These are phyloP conservation scores for Heliconius congener DNA, from an alignment of 1,140 invertebrate genomes.

Conservation along the genomic window DNA sequence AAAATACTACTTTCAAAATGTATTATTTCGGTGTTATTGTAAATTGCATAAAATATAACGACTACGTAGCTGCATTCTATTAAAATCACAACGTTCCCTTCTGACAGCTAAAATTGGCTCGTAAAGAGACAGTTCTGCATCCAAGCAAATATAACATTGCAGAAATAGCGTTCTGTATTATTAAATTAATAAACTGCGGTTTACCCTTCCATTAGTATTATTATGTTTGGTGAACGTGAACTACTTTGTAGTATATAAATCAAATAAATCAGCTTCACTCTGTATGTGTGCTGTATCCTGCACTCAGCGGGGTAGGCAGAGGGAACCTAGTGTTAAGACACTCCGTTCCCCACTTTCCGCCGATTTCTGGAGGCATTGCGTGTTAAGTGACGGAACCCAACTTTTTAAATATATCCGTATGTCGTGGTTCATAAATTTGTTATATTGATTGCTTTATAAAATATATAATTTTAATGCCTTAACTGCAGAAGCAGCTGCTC, in stretches of 20 bases:
- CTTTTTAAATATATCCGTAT: background rate
- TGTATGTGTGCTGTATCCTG: too few relatives aligned
- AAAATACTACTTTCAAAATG: too few relatives aligned
- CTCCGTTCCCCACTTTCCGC: too few relatives aligned
- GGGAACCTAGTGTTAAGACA: too few relatives aligned
- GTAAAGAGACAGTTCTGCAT: constrained; percentile 26
- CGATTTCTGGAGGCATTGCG: too few relatives aligned
- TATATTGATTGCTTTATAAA: background rate
- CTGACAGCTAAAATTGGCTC: constrained; percentile 26
- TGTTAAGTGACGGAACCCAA: too few relatives aligned
- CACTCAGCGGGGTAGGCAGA: too few relatives aligned
- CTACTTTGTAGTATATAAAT: background rate
- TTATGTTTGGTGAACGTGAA: background rate
- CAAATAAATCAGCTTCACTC: too few relatives aligned
- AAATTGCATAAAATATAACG: background rate
- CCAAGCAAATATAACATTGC: constrained; percentile 19
- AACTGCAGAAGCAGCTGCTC: too few relatives aligned
- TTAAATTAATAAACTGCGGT: constrained; percentile 18
- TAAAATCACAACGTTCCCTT: constrained; percentile 9
- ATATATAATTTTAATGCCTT: background rate
- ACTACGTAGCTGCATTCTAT: background rate
- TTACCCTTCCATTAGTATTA: constrained; percentile 18
- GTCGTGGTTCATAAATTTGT: background rate
- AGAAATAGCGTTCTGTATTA: constrained; percentile 23
- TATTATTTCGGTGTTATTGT: too few relatives aligned